Conservation (phyloP, 2,797 vertebrate species). For the Thunnus albacares region DNA sequence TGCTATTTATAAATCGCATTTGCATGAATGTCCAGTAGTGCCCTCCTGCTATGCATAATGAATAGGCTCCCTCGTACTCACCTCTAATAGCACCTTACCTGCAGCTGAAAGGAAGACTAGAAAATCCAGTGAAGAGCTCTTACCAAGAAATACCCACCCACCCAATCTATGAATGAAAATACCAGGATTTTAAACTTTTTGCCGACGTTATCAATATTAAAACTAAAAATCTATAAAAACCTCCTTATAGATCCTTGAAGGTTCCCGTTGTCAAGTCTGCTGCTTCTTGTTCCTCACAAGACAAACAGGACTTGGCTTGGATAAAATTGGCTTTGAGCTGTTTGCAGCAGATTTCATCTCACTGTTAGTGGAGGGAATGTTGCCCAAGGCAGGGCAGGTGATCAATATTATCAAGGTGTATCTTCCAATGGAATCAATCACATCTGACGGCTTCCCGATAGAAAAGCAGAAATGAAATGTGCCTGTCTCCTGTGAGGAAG, state of each 20-base stretch:
- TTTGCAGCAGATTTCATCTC: slow-evolving; percentile 76
- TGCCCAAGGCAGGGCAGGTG: slow-evolving; percentile 64
- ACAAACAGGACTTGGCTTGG: slow-evolving; percentile 70
- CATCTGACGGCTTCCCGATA: slow-evolving; percentile 73
- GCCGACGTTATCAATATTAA: slow-evolving; percentile 27
- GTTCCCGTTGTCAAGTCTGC: slow-evolving; percentile 59
- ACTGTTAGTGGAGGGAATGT: slow-evolving; percentile 70
- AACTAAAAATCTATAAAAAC: slow-evolving; percentile 27
- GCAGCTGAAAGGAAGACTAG: slow-evolving; percentile 29
- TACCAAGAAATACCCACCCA: slow-evolving; percentile 7
- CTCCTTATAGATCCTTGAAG: slow-evolving; percentile 14
- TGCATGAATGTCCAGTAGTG: slow-evolving; percentile 70
- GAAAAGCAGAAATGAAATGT: slow-evolving; percentile 65
- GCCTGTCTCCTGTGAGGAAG: slow-evolving; percentile 56
- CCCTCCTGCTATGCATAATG: slow-evolving; percentile 66
- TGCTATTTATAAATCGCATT: slow-evolving; percentile 78
- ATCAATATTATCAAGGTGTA: slow-evolving; percentile 82
- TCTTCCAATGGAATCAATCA: slow-evolving; percentile 82
- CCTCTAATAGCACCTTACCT: slow-evolving; percentile 50
- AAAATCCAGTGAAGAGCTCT: slow-evolving; percentile 24
- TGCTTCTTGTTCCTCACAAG: slow-evolving; percentile 61
- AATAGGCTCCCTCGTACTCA: slow-evolving; percentile 49
- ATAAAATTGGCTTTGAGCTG: slow-evolving; percentile 73
- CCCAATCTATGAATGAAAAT: neutral
- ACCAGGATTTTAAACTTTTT: slow-evolving; percentile 12